Conservation (phyloP, 2,113 vertebrate species). For the Otocyon megalotis region DNA sequence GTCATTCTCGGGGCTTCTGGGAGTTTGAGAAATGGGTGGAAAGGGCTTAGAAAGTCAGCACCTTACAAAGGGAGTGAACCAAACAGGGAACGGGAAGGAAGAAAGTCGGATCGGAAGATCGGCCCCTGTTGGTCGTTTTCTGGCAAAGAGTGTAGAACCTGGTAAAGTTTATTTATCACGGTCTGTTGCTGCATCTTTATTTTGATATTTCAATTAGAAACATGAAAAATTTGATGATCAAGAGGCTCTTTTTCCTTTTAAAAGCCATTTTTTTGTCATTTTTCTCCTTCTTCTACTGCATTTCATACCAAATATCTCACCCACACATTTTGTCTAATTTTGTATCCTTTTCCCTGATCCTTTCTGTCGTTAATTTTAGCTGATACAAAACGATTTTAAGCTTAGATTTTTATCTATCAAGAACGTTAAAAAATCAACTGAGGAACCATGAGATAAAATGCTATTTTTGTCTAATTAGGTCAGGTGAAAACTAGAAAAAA, state of each 20-base stretch:
- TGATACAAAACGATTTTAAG: constrained; percentile 39
- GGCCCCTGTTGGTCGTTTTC: not conserved
- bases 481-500: not conserved
- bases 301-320: constrained; percentile 60
- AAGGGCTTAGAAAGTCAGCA: not conserved
- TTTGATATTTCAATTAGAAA: constrained; percentile 22
- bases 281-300: not conserved
- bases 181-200: not conserved
- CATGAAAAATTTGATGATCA: not conserved
- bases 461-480: not conserved
- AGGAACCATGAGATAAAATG: not conserved
- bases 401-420: constrained; percentile 62
- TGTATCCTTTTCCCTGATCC: constrained; percentile 31
- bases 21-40: not conserved
- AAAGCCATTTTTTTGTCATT: constrained; percentile 54
- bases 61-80: not conserved
- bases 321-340: constrained; percentile 66
- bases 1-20: not conserved
- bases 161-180: not conserved
- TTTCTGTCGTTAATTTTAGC: constrained; percentile 61
- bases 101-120: not conserved
- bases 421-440: not conserved
- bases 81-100: not conserved
- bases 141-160: not conserved
- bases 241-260: constrained; percentile 62